Evolutionary conservation across 1,140 invertebrate species (phyloP).

Genomic region (Armadillidium nasatum): DNA sequence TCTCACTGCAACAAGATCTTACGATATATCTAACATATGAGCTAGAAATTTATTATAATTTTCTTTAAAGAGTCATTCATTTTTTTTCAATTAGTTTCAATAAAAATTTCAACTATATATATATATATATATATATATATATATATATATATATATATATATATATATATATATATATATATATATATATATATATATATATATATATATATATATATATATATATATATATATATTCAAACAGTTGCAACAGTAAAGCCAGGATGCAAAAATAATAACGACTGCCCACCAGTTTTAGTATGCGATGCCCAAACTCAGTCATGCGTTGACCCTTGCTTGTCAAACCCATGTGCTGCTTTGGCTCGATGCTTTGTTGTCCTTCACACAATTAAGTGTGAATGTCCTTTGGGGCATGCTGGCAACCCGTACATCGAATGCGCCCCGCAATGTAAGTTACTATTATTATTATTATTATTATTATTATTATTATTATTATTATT

Average conservation of each 20-base stretch:
- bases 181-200: not conserved
- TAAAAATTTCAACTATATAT: no score
- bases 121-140: no score
- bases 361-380: constrained; percentile 47
- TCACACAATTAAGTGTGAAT: constrained; percentile 46
- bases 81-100: no score
- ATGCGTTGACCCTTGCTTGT: constrained; percentile 74
- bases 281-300: constrained; percentile 76
- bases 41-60: no score
- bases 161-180: not conserved
- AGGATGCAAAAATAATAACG: constrained; percentile 80
- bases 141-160: not conserved
- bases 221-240: no score
- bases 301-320: constrained; percentile 77
- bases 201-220: not conserved
- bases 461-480: constrained; percentile 3
- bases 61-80: no score
- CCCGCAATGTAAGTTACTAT: not conserved
- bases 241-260: constrained; percentile 33
- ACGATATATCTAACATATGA: no score
- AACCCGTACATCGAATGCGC: constrained; percentile 47
- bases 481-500: constrained; percentile 2
- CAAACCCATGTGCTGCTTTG: constrained; percentile 48
- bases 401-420: constrained; percentile 46
- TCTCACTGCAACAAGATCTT: no score